phyloP scores from a whole-genome alignment of 64 coral and sea anemone genomes.

The Stichodactyla mertensii region DNA sequence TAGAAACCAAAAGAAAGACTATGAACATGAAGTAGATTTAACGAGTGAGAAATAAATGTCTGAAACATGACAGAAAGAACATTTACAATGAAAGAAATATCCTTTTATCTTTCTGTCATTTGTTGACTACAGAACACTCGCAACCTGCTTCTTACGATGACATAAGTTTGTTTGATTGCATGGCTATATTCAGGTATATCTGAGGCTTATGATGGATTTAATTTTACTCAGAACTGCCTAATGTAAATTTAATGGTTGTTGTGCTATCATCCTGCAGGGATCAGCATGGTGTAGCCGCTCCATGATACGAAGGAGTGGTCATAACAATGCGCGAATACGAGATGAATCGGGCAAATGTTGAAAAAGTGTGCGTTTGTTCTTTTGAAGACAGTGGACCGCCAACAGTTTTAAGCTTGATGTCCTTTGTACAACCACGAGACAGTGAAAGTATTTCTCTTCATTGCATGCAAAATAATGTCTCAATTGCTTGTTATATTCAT shows the following conservation, averaged over 20 bases:
- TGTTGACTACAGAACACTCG: neutral
- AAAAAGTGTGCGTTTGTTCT: conserved; percentile 2
- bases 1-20: neutral
- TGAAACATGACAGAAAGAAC: neutral
- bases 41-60: neutral
- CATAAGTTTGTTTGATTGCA: neutral
- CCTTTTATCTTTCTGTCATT: neutral
- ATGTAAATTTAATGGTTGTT: conserved; percentile 11
- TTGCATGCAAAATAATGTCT: conserved; percentile 15
- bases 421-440: conserved; percentile 19
- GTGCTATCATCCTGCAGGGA: neutral
- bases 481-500: neutral
- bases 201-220: neutral
- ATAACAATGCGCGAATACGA: neutral
- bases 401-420: neutral
- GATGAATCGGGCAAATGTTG: neutral
- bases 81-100: neutral
- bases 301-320: conserved; percentile 13
- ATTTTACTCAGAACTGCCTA: neutral
- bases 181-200: neutral
- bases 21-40: neutral
- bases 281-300: neutral
- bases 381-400: neutral
- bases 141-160: neutral
- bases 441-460: conserved; percentile 1